phyloP scores from a whole-genome alignment of 2,888 invertebrate genomes.

The Agriopis marginaria region DNA sequence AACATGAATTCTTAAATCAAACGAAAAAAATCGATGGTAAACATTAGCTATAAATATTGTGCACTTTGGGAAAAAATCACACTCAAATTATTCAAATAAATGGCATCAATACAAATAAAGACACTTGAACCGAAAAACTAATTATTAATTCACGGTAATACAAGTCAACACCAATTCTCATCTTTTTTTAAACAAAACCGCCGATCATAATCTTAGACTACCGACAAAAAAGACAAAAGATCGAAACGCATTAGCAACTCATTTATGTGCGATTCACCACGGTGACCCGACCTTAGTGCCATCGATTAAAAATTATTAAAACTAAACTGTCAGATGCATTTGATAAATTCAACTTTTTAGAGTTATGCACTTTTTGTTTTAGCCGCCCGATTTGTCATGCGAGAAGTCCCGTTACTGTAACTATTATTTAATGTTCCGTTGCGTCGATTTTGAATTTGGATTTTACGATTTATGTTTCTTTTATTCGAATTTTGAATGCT shows the following conservation, averaged over 20 bases:
- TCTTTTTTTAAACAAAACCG: slow-evolving; percentile 25
- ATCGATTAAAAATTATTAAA: slow-evolving; percentile 72
- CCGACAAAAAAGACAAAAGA: slow-evolving; percentile 60
- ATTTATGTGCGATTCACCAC: slow-evolving; percentile 73
- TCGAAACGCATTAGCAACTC: slow-evolving; percentile 71
- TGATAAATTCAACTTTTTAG: slow-evolving; percentile 72
- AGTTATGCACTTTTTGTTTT: slow-evolving; percentile 66
- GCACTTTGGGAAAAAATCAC: no score
- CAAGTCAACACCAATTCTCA: background rate
- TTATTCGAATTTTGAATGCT: slow-evolving; percentile 42
- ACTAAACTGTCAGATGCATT: slow-evolving; percentile 64
- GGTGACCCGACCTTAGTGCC: slow-evolving; percentile 65
- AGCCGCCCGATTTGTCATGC: slow-evolving; percentile 64
- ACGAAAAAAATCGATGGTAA: no score
- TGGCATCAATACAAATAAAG: background rate
- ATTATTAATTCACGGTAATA: slow-evolving; percentile 2
- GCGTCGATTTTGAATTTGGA: slow-evolving; percentile 48
- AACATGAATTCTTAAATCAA: no score
- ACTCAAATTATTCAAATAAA: no score
- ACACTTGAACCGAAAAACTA: background rate
- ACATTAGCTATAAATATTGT: no score
- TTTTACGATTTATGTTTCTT: slow-evolving; percentile 34
- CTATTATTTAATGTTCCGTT: slow-evolving; percentile 39
- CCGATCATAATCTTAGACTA: slow-evolving; percentile 45
- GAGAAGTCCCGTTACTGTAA: slow-evolving; percentile 17